These are phyloP conservation scores for Lineus longissimus DNA, from an alignment of 1,140 invertebrate species.

Conservation along the genomic window DNA sequence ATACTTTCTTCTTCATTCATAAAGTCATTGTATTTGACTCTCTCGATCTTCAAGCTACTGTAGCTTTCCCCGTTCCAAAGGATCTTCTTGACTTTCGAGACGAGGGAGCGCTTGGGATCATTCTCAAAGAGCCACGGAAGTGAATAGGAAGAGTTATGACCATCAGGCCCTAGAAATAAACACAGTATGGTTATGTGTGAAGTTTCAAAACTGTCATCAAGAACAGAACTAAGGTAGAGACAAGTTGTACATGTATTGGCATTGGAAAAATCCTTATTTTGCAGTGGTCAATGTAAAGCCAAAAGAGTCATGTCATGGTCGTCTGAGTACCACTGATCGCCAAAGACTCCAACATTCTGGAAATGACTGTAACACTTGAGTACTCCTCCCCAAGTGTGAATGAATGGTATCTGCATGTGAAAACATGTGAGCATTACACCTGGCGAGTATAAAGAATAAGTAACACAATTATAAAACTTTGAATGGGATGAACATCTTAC, in stretches of 20 bases:
- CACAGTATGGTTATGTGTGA: neutral
- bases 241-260: too few relatives aligned
- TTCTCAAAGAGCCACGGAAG: slow-evolving; percentile 32
- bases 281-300: neutral
- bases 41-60: slow-evolving; percentile 8
- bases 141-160: slow-evolving; percentile 34
- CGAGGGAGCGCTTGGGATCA: neutral
- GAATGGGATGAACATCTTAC: too few relatives aligned
- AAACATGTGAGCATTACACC: too few relatives aligned
- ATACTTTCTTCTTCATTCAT: slow-evolving; percentile 28
- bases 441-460: too few relatives aligned
- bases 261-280: neutral
- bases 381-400: neutral
- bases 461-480: too few relatives aligned
- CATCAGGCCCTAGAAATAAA: slow-evolving; percentile 36
- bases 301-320: neutral
- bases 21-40: slow-evolving; percentile 23
- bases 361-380: too few relatives aligned
- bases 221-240: neutral
- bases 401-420: neutral
- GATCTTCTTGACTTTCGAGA: slow-evolving; percentile 6
- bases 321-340: neutral
- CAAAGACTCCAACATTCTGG: neutral
- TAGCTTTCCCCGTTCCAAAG: slow-evolving; percentile 27
- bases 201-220: neutral